Evolutionary conservation across 2,888 invertebrate genomes (phyloP).

Genomic region (Thecocarcelia acutangulata): DNA sequence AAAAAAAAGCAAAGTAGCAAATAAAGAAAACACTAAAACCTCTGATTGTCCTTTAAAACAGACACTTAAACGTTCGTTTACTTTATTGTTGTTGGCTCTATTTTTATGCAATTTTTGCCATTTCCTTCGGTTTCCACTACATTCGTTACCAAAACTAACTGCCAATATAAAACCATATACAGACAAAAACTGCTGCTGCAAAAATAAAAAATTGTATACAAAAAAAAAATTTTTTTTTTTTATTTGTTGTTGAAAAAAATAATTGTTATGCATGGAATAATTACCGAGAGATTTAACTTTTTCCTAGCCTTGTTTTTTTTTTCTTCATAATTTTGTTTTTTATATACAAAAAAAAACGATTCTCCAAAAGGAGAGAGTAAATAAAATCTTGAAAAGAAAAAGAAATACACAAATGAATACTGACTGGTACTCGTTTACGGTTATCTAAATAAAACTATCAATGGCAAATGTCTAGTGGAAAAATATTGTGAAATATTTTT

Average conservation of each 20-base stretch:
- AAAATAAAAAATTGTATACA: slow-evolving; percentile 37
- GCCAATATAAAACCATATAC: slow-evolving; percentile 14
- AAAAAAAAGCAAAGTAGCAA: slow-evolving; percentile 21
- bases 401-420: slow-evolving; percentile 5
- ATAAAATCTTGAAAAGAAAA: slow-evolving; percentile 28
- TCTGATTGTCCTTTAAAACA: slow-evolving; percentile 63
- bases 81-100: slow-evolving; percentile 40
- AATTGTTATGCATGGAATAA: slow-evolving; percentile 70
- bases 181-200: slow-evolving; percentile 4
- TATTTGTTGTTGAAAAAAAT: slow-evolving; percentile 61
- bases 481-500: slow-evolving; percentile 16
- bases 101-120: slow-evolving; percentile 60
- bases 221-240: slow-evolving; percentile 42
- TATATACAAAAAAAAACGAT: background rate
- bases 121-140: slow-evolving; percentile 29
- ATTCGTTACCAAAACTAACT: slow-evolving; percentile 53
- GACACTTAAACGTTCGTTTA: slow-evolving; percentile 64
- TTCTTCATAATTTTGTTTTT: background rate
- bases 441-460: slow-evolving; percentile 46
- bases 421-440: slow-evolving; percentile 9
- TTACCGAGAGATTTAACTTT: slow-evolving; percentile 42
- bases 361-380: slow-evolving; percentile 18
- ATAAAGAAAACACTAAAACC: slow-evolving; percentile 49
- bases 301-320: background rate
- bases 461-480: slow-evolving; percentile 35